A percentile compares a stretch with the other conserved stretches of the same genome.
Conservation (phyloP, 2,888 invertebrate species). For the Aspidapion aeneum region DNA sequence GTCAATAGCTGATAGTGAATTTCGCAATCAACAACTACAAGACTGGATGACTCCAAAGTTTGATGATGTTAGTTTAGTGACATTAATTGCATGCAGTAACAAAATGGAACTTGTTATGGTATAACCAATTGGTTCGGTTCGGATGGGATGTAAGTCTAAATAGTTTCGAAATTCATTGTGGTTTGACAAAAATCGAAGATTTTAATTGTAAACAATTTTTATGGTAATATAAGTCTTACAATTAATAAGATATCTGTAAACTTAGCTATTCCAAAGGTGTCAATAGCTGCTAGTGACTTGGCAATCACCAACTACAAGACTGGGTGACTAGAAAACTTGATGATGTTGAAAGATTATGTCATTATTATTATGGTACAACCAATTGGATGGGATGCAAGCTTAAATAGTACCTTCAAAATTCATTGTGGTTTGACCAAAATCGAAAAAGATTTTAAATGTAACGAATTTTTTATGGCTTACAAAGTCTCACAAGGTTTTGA, state of each 20-base stretch:
- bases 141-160: constrained; percentile 28
- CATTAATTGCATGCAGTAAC: constrained; percentile 25
- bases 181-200: constrained; percentile 29
- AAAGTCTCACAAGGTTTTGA: constrained; percentile 31
- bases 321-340: constrained; percentile 17
- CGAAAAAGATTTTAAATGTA: constrained; percentile 22
- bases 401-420: constrained; percentile 36
- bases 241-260: too few species aligned
- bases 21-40: constrained; percentile 7
- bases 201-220: constrained; percentile 28
- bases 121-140: constrained; percentile 26
- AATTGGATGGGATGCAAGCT: constrained; percentile 23
- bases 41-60: constrained; percentile 18
- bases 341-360: too few species aligned
- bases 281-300: constrained; percentile 21
- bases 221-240: constrained; percentile 29
- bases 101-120: constrained; percentile 31
- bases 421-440: constrained; percentile 34
- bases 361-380: constrained; percentile 37
- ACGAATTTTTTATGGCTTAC: constrained; percentile 30
- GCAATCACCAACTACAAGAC: constrained; percentile 8
- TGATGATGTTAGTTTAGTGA: constrained; percentile 28
- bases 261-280: constrained; percentile 20
- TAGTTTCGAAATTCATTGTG: constrained; percentile 37
- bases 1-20: constrained; percentile 21